A percentile compares a stretch with the other conserved stretches of the same genome.
phyloP scores from a whole-genome alignment of 2,113 vertebrate genomes.

The Tamias sibiricus region DNA sequence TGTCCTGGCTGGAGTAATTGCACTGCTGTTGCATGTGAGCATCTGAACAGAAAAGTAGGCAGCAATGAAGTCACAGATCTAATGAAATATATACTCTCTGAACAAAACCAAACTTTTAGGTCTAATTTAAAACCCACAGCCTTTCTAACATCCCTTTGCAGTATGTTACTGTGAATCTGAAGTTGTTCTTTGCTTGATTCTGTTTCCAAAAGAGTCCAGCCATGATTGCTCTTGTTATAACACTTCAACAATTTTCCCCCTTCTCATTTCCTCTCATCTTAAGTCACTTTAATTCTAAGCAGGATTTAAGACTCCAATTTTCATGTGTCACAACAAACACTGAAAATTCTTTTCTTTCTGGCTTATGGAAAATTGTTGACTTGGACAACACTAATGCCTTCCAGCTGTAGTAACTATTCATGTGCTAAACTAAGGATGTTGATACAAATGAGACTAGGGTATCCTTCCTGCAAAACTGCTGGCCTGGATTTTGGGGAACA shows the following conservation, averaged over 20 bases:
- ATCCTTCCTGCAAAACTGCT: background rate
- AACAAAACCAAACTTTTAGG: background rate
- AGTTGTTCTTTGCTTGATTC: background rate
- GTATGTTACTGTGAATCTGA: background rate
- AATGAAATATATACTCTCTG: background rate
- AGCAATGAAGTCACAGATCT: constrained; percentile 22
- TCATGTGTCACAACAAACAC: constrained; percentile 42
- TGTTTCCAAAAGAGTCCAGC: constrained; percentile 4
- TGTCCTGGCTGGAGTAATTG: background rate
- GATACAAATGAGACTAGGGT: background rate
- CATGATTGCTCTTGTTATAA: constrained; percentile 45
- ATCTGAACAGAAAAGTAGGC: constrained; percentile 3
- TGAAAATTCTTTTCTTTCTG: constrained; percentile 46
- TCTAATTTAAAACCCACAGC: background rate
- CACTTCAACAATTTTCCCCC: constrained; percentile 15
- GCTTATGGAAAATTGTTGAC: constrained; percentile 44
- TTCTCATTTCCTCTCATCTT: constrained; percentile 21
- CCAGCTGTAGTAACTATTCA: constrained; percentile 61
- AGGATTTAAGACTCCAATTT: constrained; percentile 59
- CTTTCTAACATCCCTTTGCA: constrained; percentile 14
- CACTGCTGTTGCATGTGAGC: background rate
- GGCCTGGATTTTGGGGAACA: constrained; percentile 1
- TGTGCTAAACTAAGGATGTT: background rate
- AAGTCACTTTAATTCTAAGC: constrained; percentile 51
- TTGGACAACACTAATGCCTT: constrained; percentile 57